phyloP scores from a whole-genome alignment of 2,113 vertebrate genomes.

The Carassius auratus region DNA sequence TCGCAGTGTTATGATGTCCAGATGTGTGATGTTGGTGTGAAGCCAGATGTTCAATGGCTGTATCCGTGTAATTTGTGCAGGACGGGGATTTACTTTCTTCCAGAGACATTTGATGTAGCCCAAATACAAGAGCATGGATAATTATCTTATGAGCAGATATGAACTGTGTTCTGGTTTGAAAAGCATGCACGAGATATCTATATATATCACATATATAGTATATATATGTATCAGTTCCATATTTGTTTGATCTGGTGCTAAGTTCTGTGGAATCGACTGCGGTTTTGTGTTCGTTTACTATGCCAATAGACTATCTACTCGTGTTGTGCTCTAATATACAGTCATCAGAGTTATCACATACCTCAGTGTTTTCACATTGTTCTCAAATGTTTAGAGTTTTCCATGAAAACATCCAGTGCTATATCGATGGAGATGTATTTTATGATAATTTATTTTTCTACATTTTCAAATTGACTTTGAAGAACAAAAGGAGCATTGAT shows the following conservation, averaged over 20 bases:
- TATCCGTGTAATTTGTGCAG: constrained; percentile 62
- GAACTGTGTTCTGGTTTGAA: constrained; percentile 83
- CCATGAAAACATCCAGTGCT: constrained; percentile 99
- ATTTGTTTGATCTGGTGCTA: constrained; percentile 83
- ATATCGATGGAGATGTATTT: constrained; percentile 96
- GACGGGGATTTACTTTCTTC: constrained; percentile 76
- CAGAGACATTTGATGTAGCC: constrained; percentile 86
- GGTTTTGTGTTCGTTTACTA: constrained; percentile 81
- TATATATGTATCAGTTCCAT: constrained; percentile 56
- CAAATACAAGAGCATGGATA: constrained; percentile 85
- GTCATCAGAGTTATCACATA: constrained; percentile 84
- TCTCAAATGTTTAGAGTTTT: constrained; percentile 88
- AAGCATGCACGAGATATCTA: constrained; percentile 87
- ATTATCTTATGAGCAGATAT: constrained; percentile 78
- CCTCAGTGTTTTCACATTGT: constrained; percentile 81
- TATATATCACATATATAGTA: constrained; percentile 52
- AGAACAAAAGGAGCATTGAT: constrained; percentile 89
- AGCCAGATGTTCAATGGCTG: constrained; percentile 62
- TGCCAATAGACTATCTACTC: constrained; percentile 84
- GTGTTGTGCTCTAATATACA: constrained; percentile 76
- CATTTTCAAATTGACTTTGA: constrained; percentile 89
- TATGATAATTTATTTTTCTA: constrained; percentile 99
- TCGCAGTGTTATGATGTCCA: constrained; percentile 56
- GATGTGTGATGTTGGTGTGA: constrained; percentile 59
- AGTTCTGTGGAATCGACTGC: constrained; percentile 89